Evolutionary conservation across 1,140 invertebrate species (phyloP).

Genomic region (Ceratitis capitata): DNA sequence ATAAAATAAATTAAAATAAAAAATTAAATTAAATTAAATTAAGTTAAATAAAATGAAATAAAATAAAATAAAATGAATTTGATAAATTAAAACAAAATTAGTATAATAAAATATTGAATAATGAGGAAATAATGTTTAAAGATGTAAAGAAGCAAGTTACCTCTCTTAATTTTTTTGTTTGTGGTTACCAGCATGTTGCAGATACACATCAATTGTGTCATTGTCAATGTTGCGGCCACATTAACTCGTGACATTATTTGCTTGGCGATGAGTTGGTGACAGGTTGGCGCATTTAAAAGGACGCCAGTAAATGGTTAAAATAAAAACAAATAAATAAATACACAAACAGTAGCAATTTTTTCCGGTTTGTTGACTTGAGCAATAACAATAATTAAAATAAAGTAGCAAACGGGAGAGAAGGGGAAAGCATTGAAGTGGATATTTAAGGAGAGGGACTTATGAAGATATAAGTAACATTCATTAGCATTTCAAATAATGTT

Average conservation of each 20-base stretch:
- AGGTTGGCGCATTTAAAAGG: not conserved
- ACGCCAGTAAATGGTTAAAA: not conserved
- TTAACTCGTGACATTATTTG: constrained; percentile 12
- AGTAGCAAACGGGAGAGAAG: not conserved
- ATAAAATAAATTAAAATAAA: not conserved
- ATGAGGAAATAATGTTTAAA: too few relatives aligned
- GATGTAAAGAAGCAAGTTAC: too few relatives aligned
- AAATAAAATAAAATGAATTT: too few relatives aligned
- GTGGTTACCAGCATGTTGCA: constrained; percentile 18
- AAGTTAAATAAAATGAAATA: too few relatives aligned
- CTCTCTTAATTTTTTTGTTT: constrained; percentile 26
- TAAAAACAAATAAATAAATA: not conserved
- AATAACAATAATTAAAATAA: constrained; percentile 30
- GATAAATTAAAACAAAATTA: too few relatives aligned
- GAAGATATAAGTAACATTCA: not conserved
- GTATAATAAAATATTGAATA: too few relatives aligned
- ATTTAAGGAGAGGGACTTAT: not conserved
- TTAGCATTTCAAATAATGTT: not conserved
- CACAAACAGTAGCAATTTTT: not conserved
- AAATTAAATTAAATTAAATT: too few relatives aligned
- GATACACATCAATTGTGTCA: constrained; percentile 36
- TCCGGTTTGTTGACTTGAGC: constrained; percentile 4
- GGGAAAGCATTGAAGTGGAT: not conserved
- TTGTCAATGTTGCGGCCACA: constrained; percentile 30
- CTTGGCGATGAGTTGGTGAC: not conserved